Conservation (phyloP, 2,113 vertebrate genomes). For the Piprites chloris region DNA sequence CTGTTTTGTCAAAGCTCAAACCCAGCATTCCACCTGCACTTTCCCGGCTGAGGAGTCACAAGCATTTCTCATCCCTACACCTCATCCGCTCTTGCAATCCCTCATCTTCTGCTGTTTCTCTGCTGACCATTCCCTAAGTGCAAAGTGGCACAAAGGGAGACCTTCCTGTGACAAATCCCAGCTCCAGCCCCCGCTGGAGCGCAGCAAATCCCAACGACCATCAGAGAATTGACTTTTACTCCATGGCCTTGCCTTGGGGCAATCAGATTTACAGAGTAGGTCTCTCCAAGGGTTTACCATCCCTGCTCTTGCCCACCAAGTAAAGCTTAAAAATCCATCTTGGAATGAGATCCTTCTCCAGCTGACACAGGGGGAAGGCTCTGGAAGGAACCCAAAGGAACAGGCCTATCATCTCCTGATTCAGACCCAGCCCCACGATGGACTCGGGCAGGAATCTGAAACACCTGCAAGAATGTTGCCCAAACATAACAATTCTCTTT, state of each 20-base stretch:
- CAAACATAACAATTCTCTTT: neutral
- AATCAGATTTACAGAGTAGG: neutral
- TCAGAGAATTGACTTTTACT: neutral
- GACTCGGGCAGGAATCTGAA: neutral
- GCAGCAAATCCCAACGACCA: neutral
- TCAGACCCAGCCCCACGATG: neutral
- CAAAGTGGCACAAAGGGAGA: neutral
- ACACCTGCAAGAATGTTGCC: neutral
- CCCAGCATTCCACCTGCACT: neutral
- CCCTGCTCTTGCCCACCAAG: neutral
- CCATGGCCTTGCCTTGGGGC: fast-evolving
- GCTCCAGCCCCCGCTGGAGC: neutral
- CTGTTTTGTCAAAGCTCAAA: neutral
- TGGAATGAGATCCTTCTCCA: neutral
- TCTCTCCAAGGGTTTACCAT: neutral
- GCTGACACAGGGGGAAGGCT: neutral
- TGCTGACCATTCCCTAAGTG: neutral
- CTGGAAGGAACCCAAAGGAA: neutral
- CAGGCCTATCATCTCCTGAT: neutral
- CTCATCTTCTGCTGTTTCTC: neutral
- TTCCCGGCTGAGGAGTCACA: neutral
- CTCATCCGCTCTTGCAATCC: neutral
- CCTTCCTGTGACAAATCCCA: neutral
- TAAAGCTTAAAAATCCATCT: neutral
- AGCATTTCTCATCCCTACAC: neutral